phyloP scores from a whole-genome alignment of 2,888 invertebrate genomes.

The Trissonchulus latispiculum region DNA sequence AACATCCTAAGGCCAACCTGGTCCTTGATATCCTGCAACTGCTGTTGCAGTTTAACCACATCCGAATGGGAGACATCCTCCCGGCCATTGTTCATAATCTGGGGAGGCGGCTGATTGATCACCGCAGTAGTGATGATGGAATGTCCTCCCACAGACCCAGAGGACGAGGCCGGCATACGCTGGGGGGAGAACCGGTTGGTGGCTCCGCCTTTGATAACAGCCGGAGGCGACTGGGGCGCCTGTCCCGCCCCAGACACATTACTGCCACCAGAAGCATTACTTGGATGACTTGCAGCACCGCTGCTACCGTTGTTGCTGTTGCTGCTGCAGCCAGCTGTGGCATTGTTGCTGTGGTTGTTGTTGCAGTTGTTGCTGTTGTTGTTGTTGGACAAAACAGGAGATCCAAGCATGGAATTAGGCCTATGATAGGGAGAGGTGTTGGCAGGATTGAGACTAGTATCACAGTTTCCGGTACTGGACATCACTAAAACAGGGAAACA shows the following conservation, averaged over 20 bases:
- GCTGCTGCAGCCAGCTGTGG: background rate
- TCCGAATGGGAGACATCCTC: slow-evolving; percentile 57
- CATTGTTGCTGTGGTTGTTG: slow-evolving; percentile 1
- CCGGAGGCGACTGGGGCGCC: background rate
- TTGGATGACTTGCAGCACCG: background rate
- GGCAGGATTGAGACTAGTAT: background rate
- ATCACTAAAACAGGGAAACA: background rate
- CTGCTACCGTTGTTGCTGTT: background rate
- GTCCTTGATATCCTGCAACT: slow-evolving; percentile 59
- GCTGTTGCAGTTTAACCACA: slow-evolving; percentile 80
- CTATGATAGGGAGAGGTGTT: too few relatives aligned
- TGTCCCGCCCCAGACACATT: background rate
- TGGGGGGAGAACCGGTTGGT: background rate
- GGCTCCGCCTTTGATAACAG: background rate
- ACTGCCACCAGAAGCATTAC: background rate
- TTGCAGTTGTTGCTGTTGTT: background rate
- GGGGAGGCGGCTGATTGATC: background rate
- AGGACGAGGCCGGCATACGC: background rate
- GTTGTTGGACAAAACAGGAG: background rate
- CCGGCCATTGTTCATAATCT: slow-evolving; percentile 56
- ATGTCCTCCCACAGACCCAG: too few relatives aligned
- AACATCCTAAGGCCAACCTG: background rate
- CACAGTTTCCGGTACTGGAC: background rate
- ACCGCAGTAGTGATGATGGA: background rate
- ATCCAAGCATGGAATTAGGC: background rate